Base-by-base conservation (phyloP, 2,113 vertebrate genomes). In the Dendrocopos noguchii region DNA sequence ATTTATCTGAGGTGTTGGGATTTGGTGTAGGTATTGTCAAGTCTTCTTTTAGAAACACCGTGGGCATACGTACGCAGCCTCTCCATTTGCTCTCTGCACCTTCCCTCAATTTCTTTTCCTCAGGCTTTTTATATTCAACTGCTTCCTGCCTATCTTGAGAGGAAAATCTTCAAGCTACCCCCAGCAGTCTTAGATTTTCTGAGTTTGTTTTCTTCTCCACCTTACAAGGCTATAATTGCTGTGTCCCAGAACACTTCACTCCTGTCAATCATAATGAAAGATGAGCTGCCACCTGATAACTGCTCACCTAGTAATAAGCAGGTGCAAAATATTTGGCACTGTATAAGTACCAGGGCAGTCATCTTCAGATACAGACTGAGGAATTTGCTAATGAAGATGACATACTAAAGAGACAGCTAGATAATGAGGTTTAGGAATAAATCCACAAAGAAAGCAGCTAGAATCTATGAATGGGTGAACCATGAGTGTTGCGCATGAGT, bases 261-360 rank as follows among this genome's bases (percentile, higher is more conserved):
- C 53, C 29, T 93, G 82, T 66, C 84, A 42, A 42, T 87, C 68
- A 70, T 50, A 90, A 74, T 77, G 68, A 93, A 93, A 80, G 39
- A 85, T 76, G 46, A 93, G 46, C 46, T 80, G 68, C 47, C 42
- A 83, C 46, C 33, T 52, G 44, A 22, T 16, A 85, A 44, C 16
- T 80, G 7, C 46, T 87, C 36, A 82, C 25, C 59, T 31, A 28
- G 14, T 27, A 77, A 89, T 64, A 80, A 52, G 25, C 7, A 57
- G 21, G 20, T 76, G 27, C 42, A 87, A 85, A 63, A 15, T 33
- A 31, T 77, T 36, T 70, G 42, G 14, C 15, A 5, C 66, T 84
- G 6, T 59, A 17, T 29, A 59, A 87, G 15, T 13, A 61, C 16
- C 12, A 73, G 63, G 20, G 31, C 39, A 67, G 34, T 31, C 3